Base-by-base conservation (phyloP, 2,888 invertebrate species). In the Rutpela maculata region DNA sequence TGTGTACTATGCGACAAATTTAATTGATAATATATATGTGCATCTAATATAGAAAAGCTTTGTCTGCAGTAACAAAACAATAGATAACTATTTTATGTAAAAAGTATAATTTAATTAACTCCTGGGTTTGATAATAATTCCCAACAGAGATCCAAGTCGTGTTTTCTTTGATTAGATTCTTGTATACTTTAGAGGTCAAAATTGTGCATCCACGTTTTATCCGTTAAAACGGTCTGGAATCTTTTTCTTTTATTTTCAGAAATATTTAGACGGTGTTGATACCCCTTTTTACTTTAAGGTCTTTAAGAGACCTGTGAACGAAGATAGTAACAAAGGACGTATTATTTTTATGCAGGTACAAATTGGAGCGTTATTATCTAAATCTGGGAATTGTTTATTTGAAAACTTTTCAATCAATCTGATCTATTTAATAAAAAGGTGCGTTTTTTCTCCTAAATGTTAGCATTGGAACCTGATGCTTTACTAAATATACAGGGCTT, bases 121-220 rank as follows among this genome's bases (percentile, higher is more conserved):
- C 19, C 15, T 18, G 7, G 9, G 19, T 18, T 59, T 12, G 59
- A 11, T 22, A 59, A 19, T 19, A 59, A 59, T 59, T 56, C 22
- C 59, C 59, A 59, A 12, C 11, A 59, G 59, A 59, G 59, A 19
- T 50, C 43, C 15, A 18, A 63, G 18, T 50, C 65, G 38, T 66
- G 65, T 66, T 66, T 50, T 43, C 38, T 66, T 66, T 66, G 65
- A 66, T 66, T 66, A 66, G 43, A 43, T 43, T 66, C 65, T 50
- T 66, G 19, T 19, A 66, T 50, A 18, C 65, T 15, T 43, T 65
- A 35, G 50, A 15, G 43, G 12, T 38, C 12, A 5, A 38, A 66
- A 66, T 66, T 38, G 43, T 43, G 50, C 19, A 66, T 12, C 65
- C 65, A 50, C 43, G 50, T 66, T 43, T 15, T 19, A 66, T 38